phyloP scores from a whole-genome alignment of 2,797 vertebrate genomes.

The Crossoptilon crossoptilon region DNA sequence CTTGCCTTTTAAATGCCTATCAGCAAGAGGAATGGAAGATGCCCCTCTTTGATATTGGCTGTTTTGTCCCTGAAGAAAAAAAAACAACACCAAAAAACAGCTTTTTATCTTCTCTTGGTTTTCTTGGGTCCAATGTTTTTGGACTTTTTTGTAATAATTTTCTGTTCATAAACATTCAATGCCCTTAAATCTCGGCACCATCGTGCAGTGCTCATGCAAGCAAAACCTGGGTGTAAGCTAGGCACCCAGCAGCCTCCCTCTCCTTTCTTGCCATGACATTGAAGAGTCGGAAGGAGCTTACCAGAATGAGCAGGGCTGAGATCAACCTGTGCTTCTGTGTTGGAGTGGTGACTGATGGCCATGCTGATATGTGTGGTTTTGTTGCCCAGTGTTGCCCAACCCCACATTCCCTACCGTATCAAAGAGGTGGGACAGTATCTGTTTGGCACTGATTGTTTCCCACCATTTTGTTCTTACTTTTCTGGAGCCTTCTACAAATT shows the following conservation, averaged over 20 bases:
- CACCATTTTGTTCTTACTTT: not conserved
- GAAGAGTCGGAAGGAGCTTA: not conserved
- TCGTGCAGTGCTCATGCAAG: not conserved
- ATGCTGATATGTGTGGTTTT: not conserved
- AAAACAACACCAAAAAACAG: not conserved
- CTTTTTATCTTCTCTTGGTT: not conserved
- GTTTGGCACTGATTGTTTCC: not conserved
- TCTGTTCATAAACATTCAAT: not conserved
- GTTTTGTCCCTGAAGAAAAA: not conserved
- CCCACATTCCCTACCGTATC: not conserved
- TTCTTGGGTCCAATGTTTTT: not conserved
- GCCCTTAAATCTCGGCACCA: not conserved
- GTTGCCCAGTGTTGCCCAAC: not conserved
- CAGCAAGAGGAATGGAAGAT: not conserved
- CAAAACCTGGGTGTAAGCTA: not conserved
- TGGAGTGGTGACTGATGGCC: not conserved
- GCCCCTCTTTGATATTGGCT: not conserved
- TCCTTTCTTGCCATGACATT: not conserved
- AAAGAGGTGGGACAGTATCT: not conserved
- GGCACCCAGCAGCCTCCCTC: not conserved
- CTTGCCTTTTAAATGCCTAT: not conserved
- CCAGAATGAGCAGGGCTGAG: not conserved
- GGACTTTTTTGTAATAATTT: not conserved
- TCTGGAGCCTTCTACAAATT: not conserved
- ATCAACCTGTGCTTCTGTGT: not conserved